Base-by-base conservation (phyloP, 30 jellyfish, hydroid and myxozoan species). In the Aurelia coerulea region DNA sequence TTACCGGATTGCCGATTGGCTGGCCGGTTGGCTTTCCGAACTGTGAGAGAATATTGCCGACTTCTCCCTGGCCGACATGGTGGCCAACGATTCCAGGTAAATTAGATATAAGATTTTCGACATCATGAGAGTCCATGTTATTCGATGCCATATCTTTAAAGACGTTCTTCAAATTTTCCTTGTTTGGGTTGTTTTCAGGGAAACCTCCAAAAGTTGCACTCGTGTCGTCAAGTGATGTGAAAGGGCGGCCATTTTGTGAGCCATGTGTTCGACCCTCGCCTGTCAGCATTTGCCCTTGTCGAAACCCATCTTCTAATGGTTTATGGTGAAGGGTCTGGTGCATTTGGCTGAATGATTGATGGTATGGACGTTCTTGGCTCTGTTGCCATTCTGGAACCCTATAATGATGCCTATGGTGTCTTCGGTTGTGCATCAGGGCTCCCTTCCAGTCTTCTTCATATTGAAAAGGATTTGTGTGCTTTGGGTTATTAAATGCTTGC, bases 41-140 rank as follows among this genome's bases (percentile, higher is more conserved):
- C 35, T 67, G 79, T 7, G 93, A 77, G 11, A 84, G 66, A 11
- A 84, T 84, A 42, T 46, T 66, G 51, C 54, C 68, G 65, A 84
- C 77, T 29, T 84, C 93, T 49, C 59, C 62, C 42, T 74, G 73
- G 17, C 77, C 83, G 5, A 84, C 88, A n/a, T 84, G 87, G 10
- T 84, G 87, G 35, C 93, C 93, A 4, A 84, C 71, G 41, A 84
- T 84, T 50, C 93, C 93, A 4, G 93, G 93, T 68, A 84, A 70
- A 31, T 84, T 84, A 2, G 93, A 73, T 41, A 84, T 50, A 5
- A 84, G 65, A 18, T 34, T 84, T 52, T 84, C 83, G 4, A 73
- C 78, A 41, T 84, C 93, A 34, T 64, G 32, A 2, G 78, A 16
- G 31, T 84, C 93, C 72, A 73, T 52, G 37, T 78, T 78, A 10